phyloP scores from a whole-genome alignment of 1,140 invertebrate genomes.

The Trypoxylus dichotomus region DNA sequence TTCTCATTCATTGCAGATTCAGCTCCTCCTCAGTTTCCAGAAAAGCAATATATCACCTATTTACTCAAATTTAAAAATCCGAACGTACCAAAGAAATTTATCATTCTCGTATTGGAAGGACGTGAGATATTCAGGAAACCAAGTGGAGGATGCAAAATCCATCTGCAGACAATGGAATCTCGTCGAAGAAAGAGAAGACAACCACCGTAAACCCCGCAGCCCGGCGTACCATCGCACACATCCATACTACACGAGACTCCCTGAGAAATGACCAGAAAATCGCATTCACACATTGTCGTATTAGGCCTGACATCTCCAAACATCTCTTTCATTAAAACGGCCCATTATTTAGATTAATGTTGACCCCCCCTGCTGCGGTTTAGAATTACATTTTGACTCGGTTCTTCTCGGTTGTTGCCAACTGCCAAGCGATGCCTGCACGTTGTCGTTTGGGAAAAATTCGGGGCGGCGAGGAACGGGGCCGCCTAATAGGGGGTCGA shows the following conservation, averaged over 20 bases:
- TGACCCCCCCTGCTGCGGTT: slow-evolving; percentile 50
- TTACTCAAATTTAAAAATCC: no score
- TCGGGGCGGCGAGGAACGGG: neutral
- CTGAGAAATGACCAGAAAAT: slow-evolving; percentile 51
- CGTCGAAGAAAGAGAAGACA: neutral
- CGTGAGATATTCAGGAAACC: no score
- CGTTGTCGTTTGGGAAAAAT: slow-evolving; percentile 22
- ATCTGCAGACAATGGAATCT: neutral
- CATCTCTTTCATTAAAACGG: slow-evolving; percentile 51
- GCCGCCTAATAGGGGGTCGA: slow-evolving; percentile 27
- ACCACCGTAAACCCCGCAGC: neutral
- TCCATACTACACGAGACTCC: slow-evolving; percentile 37
- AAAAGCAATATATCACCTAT: no score
- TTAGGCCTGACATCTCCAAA: slow-evolving; percentile 53
- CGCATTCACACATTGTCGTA: slow-evolving; percentile 53
- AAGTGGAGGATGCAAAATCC: neutral
- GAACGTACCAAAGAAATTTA: no score
- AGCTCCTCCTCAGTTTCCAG: no score
- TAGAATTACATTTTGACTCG: slow-evolving; percentile 46
- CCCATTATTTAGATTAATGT: slow-evolving; percentile 53
- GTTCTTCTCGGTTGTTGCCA: slow-evolving; percentile 39
- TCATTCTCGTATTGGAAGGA: no score
- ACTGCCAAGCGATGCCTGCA: slow-evolving; percentile 43
- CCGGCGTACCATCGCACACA: slow-evolving; percentile 10
- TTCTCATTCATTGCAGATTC: no score